A percentile compares a stretch with the other conserved stretches of the same genome.
phyloP scores from a whole-genome alignment of 1,140 invertebrate genomes.

The Arctopsyche grandis region DNA sequence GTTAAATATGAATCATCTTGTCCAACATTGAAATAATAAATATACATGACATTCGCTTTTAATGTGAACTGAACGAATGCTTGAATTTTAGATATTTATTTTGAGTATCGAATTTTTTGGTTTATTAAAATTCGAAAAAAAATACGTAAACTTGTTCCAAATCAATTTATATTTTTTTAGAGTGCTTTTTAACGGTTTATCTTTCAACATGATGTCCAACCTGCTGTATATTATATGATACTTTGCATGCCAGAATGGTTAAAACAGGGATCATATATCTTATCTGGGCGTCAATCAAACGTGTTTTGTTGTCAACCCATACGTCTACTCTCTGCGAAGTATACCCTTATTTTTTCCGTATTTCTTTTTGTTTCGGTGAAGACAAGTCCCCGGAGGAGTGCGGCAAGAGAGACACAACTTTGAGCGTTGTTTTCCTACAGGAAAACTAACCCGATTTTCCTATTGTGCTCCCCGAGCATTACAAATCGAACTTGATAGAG shows the following conservation, averaged over 20 bases:
- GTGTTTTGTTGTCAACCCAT: neutral
- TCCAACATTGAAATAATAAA: no score
- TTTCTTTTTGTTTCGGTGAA: neutral
- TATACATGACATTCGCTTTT: no score
- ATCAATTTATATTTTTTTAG: neutral
- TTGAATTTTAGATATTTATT: no score
- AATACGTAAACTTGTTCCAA: no score
- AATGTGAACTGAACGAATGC: no score
- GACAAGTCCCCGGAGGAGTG: conserved; percentile 7
- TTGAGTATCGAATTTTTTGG: no score
- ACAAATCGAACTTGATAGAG: conserved; percentile 4
- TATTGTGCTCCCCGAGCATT: conserved; percentile 28
- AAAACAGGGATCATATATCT: neutral
- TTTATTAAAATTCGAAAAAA: no score
- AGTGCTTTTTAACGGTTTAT: neutral
- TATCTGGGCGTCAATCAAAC: conserved; percentile 33
- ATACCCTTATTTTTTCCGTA: neutral
- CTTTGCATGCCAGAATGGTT: no score
- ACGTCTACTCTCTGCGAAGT: neutral
- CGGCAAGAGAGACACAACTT: conserved; percentile 12
- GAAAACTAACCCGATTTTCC: conserved; percentile 37
- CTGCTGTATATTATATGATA: no score
- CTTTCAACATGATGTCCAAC: neutral
- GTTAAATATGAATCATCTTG: no score
- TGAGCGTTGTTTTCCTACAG: conserved; percentile 26